Evolutionary conservation across 2,888 invertebrate genomes (phyloP), one percentile per base, ranked within the genome.

Genomic region (Zaprionus bogoriensis): DNA sequence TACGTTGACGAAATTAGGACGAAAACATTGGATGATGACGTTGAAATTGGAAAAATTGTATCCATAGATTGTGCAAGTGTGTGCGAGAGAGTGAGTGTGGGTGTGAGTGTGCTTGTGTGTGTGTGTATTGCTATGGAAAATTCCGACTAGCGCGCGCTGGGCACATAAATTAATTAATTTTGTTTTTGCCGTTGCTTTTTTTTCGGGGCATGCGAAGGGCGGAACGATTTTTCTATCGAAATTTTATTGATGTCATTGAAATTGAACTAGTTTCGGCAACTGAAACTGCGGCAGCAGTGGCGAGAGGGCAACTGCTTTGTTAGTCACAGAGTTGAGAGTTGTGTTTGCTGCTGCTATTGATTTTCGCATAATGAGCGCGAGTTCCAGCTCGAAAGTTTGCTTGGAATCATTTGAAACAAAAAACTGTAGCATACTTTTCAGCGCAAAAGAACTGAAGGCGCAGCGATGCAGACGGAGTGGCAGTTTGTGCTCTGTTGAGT

Each of bases 1-100:
- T 46, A 36, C 47, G n/a, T 47, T 39, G 41, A 71, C 71, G 62
- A 76, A 74, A 76, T 60, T 77, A 68, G 80, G 80, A 77, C 75
- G 42, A 63, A 69, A 67, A 62, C 61, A 71, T 78, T 74, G 53
- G 72, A 81, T 68, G 73, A 79, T 82, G 83, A 77, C 83, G 86
- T 85, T 85, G 61, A 85, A 80, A 83, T 85, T 80, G 86, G 86
- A 79, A 86, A 83, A 80, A 86, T 67, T 85, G 62, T 86, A 80
- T 74, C 77, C 69, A 86, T 86, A 86, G 69, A 79, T 72, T 65
- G 67, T 53, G 54, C 46, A 27, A 27, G 25, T 66, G 44, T 70
- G 44, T 60, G 22, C 51, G 51, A 41, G 30, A 22, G 44, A 41
- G 27, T 62, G 28, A 36, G 36, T 53, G 42, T 39, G 17, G 51